These are phyloP conservation scores for Notamacropus eugenii DNA, from an alignment of 2,797 vertebrate species.

Conservation along the genomic window DNA sequence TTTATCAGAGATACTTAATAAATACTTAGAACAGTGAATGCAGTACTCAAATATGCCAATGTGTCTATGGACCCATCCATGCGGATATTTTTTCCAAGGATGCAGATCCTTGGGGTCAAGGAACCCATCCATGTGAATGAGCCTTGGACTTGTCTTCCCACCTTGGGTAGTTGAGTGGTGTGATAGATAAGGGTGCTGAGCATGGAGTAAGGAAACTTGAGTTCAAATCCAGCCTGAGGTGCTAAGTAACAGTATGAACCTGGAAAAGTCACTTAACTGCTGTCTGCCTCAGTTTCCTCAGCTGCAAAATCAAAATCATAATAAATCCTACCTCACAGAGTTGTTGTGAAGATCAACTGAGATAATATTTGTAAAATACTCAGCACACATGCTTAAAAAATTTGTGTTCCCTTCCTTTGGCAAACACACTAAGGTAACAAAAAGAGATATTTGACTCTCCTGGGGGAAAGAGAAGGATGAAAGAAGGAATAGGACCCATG, in stretches of 20 bases:
- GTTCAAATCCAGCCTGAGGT: background rate
- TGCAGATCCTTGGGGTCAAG: background rate
- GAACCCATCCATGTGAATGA: background rate
- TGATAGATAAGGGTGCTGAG: background rate
- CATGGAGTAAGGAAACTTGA: background rate
- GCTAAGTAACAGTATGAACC: background rate
- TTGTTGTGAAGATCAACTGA: background rate
- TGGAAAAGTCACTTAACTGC: background rate
- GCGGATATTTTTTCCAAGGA: background rate
- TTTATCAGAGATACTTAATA: background rate
- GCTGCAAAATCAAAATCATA: background rate
- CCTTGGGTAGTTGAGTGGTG: background rate
- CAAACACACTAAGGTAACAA: background rate
- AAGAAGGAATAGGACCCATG: background rate
- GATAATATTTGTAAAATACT: background rate
- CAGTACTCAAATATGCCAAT: background rate
- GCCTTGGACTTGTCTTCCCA: background rate
- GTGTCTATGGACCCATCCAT: background rate
- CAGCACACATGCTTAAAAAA: background rate
- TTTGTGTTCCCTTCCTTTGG: background rate
- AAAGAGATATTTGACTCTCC: background rate
- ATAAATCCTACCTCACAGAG: background rate
- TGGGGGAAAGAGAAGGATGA: background rate
- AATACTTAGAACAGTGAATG: background rate
- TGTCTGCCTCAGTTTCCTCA: background rate